phyloP scores from a whole-genome alignment of 2,797 vertebrate genomes.

The Jordanella pulchra region DNA sequence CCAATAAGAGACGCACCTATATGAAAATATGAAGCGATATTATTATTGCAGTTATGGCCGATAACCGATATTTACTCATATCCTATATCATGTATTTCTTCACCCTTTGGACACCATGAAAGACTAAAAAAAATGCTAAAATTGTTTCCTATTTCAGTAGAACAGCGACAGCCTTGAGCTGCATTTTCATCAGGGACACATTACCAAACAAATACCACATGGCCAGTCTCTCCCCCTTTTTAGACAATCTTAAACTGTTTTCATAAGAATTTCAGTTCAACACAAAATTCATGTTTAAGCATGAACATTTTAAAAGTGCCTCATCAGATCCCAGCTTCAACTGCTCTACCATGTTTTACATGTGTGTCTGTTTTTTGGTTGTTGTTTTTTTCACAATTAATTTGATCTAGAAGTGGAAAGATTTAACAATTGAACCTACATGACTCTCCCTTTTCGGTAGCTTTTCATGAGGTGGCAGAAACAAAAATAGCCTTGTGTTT shows the following conservation, averaged over 20 bases:
- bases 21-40: too few relatives aligned
- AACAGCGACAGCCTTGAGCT: neutral
- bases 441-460: neutral
- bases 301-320: too few relatives aligned
- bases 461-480: neutral
- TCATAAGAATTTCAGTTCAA: too few relatives aligned
- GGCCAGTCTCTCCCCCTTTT: too few relatives aligned
- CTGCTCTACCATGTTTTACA: neutral
- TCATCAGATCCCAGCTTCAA: neutral
- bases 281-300: too few relatives aligned
- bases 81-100: too few relatives aligned
- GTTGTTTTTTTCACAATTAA: neutral
- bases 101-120: neutral
- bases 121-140: neutral
- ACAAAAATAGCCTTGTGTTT: neutral
- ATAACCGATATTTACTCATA: too few relatives aligned
- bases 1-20: too few relatives aligned
- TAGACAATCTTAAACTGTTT: too few relatives aligned
- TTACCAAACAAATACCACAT: too few relatives aligned
- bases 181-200: neutral
- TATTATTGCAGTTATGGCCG: too few relatives aligned
- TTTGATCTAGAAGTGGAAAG: neutral
- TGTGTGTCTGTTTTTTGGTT: neutral
- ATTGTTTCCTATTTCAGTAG: neutral
- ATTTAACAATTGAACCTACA: too few relatives aligned